Evolutionary conservation across 2,113 vertebrate genomes (phyloP), one percentile per base, ranked within the genome.

Genomic region (Varanus salvator): DNA sequence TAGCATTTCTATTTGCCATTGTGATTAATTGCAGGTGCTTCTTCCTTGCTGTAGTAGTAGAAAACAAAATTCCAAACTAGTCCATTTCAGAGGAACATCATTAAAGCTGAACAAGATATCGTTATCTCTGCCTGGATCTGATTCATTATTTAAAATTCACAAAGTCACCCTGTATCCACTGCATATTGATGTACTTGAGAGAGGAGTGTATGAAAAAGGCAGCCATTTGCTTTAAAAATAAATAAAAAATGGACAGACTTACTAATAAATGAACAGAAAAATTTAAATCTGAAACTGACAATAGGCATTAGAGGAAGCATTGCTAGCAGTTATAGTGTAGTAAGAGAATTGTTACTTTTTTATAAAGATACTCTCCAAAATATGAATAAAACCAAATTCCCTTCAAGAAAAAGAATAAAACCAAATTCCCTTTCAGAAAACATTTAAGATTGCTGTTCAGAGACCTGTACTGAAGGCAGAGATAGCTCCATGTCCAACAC

Each of bases 111-210:
- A 60, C 66, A 88, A 87, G 93, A 83, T 88, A 90, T 12, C 91
- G 48, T 87, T 78, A 81, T 89, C 54, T 86, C 69, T 90, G 83
- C n/a, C 93, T 92, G 9, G 0, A 91, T 91, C 75, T 92, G 72
- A 17, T 94, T 92, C 34, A 94, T 96, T 96, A 95, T 94, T 96
- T 95, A 91, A 95, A 93, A 93, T 76, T 90, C n/a, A 72, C 88
- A 92, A 84, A 90, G 87, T 68, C 88, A 93, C 82, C 75, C 91
- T 8, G 0, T 81, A 90, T 85, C 14, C 81, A 92, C 89, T 83
- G 90, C 80, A 90, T 31, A 91, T 84, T 94, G 91, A 95, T 57
- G 83, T 84, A 89, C 52, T 78, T 87, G 90, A 68, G 85, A 68
- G 85, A 90, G 0, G 87, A 0, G 64, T 29, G 84, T 88, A 92